A percentile compares a stretch with the other conserved stretches of the same genome.
These are phyloP conservation scores for Falco cherrug DNA, from an alignment of 2,797 vertebrate genomes.

Conservation along the genomic window DNA sequence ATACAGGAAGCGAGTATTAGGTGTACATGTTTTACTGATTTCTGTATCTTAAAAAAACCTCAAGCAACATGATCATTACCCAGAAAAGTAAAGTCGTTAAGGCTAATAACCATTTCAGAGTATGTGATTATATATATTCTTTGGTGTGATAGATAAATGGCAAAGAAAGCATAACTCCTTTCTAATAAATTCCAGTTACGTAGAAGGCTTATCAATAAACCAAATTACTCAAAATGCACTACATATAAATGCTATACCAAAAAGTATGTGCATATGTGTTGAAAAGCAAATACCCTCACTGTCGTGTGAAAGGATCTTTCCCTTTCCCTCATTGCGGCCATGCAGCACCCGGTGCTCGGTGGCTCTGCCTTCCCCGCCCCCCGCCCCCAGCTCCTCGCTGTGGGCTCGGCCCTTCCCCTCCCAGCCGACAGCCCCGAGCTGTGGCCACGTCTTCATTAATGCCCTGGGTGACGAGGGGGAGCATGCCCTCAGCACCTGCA, in stretches of 20 bases:
- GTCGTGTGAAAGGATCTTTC: background rate
- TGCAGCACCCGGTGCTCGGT: fast-evolving
- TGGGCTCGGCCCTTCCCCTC: background rate
- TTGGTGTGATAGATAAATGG: background rate
- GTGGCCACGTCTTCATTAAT: background rate
- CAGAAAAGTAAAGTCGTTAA: background rate
- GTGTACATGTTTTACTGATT: background rate
- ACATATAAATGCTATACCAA: background rate
- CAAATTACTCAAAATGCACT: background rate
- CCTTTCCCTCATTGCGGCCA: fast-evolving
- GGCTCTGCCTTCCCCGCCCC: background rate
- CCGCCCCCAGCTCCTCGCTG: background rate
- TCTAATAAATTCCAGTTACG: background rate
- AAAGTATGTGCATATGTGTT: background rate
- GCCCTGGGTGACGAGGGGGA: background rate
- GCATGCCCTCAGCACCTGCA: fast-evolving
- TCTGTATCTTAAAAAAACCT: background rate
- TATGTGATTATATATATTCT: background rate
- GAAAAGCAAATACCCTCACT: background rate
- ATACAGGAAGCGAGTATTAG: background rate
- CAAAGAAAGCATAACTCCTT: background rate
- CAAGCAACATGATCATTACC: background rate
- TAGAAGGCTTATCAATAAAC: background rate
- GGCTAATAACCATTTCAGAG: background rate
- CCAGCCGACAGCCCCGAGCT: background rate